These are phyloP conservation scores for Festucalex cinctus DNA, from an alignment of 2,113 vertebrate species.

Conservation along the genomic window DNA sequence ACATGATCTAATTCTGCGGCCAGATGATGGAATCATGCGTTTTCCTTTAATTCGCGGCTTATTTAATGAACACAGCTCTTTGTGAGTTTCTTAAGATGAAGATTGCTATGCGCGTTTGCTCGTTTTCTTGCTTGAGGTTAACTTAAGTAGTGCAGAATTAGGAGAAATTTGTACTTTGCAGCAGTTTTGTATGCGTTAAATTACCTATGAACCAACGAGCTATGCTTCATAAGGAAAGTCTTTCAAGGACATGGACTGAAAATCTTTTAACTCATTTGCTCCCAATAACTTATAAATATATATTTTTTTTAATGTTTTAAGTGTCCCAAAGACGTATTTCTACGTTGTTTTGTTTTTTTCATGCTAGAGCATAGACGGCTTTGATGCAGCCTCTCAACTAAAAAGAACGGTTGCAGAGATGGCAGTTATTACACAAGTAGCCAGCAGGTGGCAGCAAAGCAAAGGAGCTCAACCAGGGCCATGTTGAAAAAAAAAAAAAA, in stretches of 20 bases:
- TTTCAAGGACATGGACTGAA: constrained; percentile 15
- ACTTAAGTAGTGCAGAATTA: constrained; percentile 45
- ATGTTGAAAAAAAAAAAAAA: too few relatives aligned
- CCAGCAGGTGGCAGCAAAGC: too few relatives aligned
- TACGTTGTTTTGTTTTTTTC: too few relatives aligned
- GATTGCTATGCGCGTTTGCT: constrained; percentile 47
- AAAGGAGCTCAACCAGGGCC: too few relatives aligned
- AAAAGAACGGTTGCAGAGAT: too few relatives aligned
- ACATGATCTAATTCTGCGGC: constrained; percentile 73
- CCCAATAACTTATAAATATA: too few relatives aligned
- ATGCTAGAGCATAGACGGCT: too few relatives aligned
- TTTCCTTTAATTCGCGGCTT: constrained; percentile 74
- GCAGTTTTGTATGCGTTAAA: constrained; percentile 57
- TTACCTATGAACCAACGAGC: constrained; percentile 48
- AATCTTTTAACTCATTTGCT: constrained; percentile 20
- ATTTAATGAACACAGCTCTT: constrained; percentile 74
- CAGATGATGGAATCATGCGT: constrained; percentile 75
- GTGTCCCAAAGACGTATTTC: too few relatives aligned
- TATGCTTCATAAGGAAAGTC: constrained; percentile 38
- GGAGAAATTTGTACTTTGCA: constrained; percentile 51
- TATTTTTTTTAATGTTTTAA: too few relatives aligned
- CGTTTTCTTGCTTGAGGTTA: constrained; percentile 57
- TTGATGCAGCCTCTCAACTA: too few relatives aligned
- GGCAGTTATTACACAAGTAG: too few relatives aligned
- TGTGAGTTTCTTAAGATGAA: constrained; percentile 52